Conservation (phyloP, 2,113 vertebrate genomes). For the Galemys pyrenaicus region DNA sequence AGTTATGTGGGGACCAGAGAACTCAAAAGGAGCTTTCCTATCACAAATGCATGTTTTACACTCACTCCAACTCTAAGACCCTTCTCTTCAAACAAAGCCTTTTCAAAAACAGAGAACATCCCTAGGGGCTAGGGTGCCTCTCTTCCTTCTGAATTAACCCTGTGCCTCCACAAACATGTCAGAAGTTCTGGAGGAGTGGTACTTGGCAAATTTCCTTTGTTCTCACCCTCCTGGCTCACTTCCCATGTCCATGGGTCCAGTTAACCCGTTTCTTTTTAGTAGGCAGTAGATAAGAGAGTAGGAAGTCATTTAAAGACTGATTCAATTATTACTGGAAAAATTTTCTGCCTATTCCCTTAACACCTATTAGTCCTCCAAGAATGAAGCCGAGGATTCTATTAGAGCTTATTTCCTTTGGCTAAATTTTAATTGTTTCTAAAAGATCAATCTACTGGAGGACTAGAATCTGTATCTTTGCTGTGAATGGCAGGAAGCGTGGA, state of each 20-base stretch:
- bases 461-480: background rate
- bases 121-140: background rate
- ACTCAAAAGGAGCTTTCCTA: background rate
- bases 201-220: background rate
- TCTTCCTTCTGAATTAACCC: background rate
- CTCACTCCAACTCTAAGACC: background rate
- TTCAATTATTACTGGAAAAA: background rate
- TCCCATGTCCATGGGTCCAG: background rate
- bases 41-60: background rate
- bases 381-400: background rate
- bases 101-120: conserved; percentile 28
- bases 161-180: background rate
- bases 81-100: background rate
- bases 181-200: conserved; percentile 33
- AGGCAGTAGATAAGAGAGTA: background rate
- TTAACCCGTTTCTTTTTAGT: conserved; percentile 18
- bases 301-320: conserved; percentile 14
- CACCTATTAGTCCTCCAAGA: background rate
- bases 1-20: background rate
- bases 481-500: background rate
- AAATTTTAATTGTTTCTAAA: conserved; percentile 25
- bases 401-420: background rate
- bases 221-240: background rate
- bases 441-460: background rate
- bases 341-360: background rate